phyloP scores from a whole-genome alignment of 1,140 invertebrate genomes.

The Palaemon carinicauda region DNA sequence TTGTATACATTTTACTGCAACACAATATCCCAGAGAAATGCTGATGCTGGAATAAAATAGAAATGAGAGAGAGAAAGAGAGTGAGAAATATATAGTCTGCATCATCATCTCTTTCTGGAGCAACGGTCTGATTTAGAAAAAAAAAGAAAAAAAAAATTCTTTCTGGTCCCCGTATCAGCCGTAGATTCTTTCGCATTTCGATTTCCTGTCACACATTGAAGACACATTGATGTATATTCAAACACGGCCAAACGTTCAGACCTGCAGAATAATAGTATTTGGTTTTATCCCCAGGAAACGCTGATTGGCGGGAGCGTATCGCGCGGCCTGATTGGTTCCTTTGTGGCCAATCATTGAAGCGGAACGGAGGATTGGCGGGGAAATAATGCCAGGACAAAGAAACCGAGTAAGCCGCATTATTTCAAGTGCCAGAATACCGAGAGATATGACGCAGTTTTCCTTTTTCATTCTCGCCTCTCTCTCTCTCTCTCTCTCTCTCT shows the following conservation, averaged over 20 bases:
- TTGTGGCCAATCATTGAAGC: constrained; percentile 59
- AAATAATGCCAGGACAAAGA: constrained; percentile 54
- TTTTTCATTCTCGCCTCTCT: not conserved
- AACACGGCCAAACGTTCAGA: constrained; percentile 54
- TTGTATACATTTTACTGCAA: too few species aligned
- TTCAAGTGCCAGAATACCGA: constrained; percentile 49
- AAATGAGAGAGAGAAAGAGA: not conserved
- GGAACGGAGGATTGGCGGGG: constrained; percentile 57
- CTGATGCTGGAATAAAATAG: too few species aligned
- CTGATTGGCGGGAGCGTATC: constrained; percentile 57
- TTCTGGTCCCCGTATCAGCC: not conserved
- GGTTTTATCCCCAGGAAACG: constrained; percentile 57
- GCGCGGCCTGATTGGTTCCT: constrained; percentile 57
- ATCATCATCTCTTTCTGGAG: not conserved
- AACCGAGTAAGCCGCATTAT: constrained; percentile 51
- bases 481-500: not conserved
- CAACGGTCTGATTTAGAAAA: not conserved
- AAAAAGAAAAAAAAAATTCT: not conserved
- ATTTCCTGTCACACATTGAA: constrained; percentile 28
- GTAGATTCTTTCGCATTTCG: constrained; percentile 25
- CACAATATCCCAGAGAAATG: too few species aligned
- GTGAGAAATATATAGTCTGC: not conserved
- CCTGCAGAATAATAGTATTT: constrained; percentile 59
- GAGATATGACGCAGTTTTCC: not conserved
- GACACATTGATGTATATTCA: constrained; percentile 57